phyloP scores from a whole-genome alignment of 1,140 invertebrate species.

The Lethrus apterus region DNA sequence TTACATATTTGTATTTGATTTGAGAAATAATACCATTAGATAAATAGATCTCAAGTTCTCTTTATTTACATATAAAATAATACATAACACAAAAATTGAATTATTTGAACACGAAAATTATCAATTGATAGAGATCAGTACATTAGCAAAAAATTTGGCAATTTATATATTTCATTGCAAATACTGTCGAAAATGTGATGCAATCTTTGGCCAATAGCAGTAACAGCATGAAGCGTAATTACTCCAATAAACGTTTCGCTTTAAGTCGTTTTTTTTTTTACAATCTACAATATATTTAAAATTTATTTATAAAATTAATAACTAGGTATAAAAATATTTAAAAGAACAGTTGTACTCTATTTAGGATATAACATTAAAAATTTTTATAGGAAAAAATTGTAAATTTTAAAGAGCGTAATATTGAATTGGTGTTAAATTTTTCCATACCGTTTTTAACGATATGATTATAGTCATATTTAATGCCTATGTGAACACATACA shows the following conservation, averaged over 20 bases:
- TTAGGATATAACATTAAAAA: conserved; percentile 10
- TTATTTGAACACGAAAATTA: conserved; percentile 4
- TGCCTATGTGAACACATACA: too few relatives aligned
- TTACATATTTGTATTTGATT: too few relatives aligned
- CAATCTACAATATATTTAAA: conserved; percentile 10
- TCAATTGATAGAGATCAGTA: conserved; percentile 4
- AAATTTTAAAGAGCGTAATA: neutral
- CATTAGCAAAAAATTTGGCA: neutral
- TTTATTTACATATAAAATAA: conserved; percentile 7
- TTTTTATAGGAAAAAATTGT: conserved; percentile 6
- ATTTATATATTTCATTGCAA: conserved; percentile 3
- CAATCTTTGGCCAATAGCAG: conserved; percentile 12
- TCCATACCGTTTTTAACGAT: too few relatives aligned
- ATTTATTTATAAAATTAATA: conserved; percentile 17
- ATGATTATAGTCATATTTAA: too few relatives aligned
- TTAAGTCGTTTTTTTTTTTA: conserved; percentile 5
- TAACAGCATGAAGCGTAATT: too few relatives aligned
- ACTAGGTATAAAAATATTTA: conserved; percentile 17
- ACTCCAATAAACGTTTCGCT: conserved; percentile 3
- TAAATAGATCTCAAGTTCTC: conserved; percentile 4
- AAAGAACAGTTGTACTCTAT: conserved; percentile 16
- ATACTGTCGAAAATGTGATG: conserved; percentile 11
- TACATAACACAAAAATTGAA: conserved; percentile 6
- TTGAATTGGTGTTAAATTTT: too few relatives aligned
- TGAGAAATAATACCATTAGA: too few relatives aligned